Base-by-base conservation (phyloP, 2,113 vertebrate genomes). In the Ornithorhynchus anatinus region DNA sequence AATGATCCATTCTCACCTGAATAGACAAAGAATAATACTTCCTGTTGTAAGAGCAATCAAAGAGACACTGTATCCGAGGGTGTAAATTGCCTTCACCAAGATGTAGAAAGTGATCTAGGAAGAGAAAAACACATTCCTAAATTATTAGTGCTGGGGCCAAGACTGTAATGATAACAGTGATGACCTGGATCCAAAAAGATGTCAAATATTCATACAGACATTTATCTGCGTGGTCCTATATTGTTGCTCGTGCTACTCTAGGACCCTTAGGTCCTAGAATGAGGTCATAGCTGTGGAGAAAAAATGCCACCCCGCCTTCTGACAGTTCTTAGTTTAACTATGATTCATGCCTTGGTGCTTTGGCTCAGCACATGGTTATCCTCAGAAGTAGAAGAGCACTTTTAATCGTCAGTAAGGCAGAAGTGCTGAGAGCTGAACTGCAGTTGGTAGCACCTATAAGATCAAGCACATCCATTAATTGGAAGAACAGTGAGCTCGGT, bases 41-140 rank as follows among this genome's bases (percentile, higher is more conserved):
- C 96, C 96, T 2, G 94, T 95, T 42, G 92, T 94, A 17, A 98
- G 94, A 53, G 96, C 94, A 75, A 96, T 91, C 71, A 98, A 76
- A 22, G 97, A 98, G 50, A 94, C 82, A 0, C 96, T 96, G 91
- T 98, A 94, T 75, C 96, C 96, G 63, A 98, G 85, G 0, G 96
- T 98, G 77, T 97, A 98, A 66, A 96, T 62, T 33, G 95, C 92
- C 89, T 94, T 94, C 81, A 98, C 95, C 31, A 95, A 89, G 62
- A 92, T 36, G n/a, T 94, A 98, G 86, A 98, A 98, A 2, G 92
- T 74, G 59, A 92, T 80, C 96, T 98, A 79, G 6, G 58, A 59
- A 82, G 48, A 82, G 79, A 80, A 59, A 35, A 33, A 14, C 0
- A 1, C 11, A 16, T 23, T 14, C 8, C 75, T 45, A 61, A 91